These are phyloP conservation scores for Lophotis ruficrista DNA, from an alignment of 2,113 vertebrate genomes.

Conservation along the genomic window DNA sequence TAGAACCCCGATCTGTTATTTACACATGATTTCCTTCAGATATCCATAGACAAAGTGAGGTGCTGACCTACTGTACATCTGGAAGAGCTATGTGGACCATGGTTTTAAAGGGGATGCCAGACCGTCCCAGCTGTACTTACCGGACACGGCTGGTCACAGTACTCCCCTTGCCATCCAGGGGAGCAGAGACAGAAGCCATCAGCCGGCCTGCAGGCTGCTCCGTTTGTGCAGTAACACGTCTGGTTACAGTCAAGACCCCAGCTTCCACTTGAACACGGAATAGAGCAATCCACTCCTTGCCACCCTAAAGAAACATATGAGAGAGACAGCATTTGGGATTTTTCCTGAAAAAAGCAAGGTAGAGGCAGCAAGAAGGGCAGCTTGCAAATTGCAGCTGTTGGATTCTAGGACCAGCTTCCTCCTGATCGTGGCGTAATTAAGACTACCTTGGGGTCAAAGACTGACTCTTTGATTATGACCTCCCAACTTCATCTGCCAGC, in stretches of 20 bases:
- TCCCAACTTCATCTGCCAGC: not conserved
- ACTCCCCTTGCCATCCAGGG: conserved; percentile 88
- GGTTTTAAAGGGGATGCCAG: not conserved
- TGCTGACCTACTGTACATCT: not conserved
- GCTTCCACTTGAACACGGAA: conserved; percentile 87
- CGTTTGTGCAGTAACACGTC: conserved; percentile 86
- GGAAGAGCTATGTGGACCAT: not conserved
- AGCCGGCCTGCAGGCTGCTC: conserved; percentile 86
- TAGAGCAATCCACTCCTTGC: conserved; percentile 92
- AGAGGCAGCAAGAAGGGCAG: not conserved
- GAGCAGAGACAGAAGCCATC: conserved; percentile 90
- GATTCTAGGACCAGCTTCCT: not conserved
- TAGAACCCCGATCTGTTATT: not conserved
- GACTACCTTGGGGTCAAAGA: not conserved
- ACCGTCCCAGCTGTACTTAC: conserved; percentile 74
- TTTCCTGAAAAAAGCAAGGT: not conserved
- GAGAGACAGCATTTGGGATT: not conserved
- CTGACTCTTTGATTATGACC: not conserved
- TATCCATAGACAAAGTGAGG: not conserved
- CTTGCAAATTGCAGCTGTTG: not conserved
- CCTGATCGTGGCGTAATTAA: not conserved
- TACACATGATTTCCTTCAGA: not conserved
- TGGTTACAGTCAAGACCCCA: conserved; percentile 95
- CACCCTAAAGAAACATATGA: conserved; percentile 78
- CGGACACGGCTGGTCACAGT: conserved; percentile 87